Conservation (phyloP, 2,888 invertebrate genomes). For the Rotaria macrura region DNA sequence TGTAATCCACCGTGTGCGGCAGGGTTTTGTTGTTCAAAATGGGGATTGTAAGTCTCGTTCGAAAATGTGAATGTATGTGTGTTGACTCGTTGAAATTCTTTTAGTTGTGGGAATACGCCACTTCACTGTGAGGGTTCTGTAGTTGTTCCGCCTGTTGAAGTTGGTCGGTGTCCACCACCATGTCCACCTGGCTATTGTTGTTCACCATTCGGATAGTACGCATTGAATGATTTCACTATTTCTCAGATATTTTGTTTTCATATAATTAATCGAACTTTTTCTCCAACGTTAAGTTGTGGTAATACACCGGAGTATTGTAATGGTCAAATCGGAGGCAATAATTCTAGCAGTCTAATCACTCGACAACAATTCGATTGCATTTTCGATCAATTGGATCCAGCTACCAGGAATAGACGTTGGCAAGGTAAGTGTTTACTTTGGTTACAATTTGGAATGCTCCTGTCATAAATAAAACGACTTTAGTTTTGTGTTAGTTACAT, state of each 20-base stretch:
- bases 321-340: neutral
- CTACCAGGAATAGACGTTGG: neutral
- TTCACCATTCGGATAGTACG: neutral
- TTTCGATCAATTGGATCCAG: neutral
- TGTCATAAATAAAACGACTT: too few species aligned
- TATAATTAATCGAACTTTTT: neutral
- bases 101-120: neutral
- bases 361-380: neutral
- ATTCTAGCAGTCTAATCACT: neutral
- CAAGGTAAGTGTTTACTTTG: neutral
- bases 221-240: neutral
- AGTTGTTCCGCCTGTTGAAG: neutral
- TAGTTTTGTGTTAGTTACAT: too few species aligned
- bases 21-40: neutral
- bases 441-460: too few species aligned
- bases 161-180: neutral
- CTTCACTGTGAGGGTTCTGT: neutral
- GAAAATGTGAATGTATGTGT: too few species aligned
- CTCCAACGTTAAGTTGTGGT: neutral
- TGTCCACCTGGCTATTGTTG: neutral
- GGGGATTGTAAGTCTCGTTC: neutral
- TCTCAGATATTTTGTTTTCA: too few species aligned
- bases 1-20: neutral
- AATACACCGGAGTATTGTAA: neutral
- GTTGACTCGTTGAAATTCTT: too few species aligned